These are phyloP conservation scores for Chaetops frenatus DNA, from an alignment of 2,113 vertebrate species.

Conservation along the genomic window DNA sequence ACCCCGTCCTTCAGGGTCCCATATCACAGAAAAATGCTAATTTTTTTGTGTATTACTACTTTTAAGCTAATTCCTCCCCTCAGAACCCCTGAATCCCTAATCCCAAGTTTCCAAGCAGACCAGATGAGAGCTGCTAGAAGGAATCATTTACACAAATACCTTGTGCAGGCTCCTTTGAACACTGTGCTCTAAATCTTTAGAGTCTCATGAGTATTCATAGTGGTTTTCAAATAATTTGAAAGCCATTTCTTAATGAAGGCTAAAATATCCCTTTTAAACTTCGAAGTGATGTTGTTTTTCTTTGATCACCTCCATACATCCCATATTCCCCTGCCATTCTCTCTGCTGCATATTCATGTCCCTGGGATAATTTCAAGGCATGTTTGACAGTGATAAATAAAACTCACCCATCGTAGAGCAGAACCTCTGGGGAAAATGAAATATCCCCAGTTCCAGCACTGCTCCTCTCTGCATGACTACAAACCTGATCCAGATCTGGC, in stretches of 20 bases:
- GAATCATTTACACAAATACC: conserved; percentile 26
- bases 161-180: conserved; percentile 9
- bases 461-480: not conserved
- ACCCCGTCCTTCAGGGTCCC: not conserved
- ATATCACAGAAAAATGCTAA: accelerated
- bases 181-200: conserved; percentile 7
- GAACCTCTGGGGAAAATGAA: conserved; percentile 25
- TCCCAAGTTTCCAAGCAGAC: not conserved
- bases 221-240: conserved; percentile 38
- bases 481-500: not conserved
- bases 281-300: conserved; percentile 36
- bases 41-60: not conserved
- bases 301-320: conserved; percentile 40
- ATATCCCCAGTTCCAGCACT: not conserved
- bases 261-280: conserved; percentile 52
- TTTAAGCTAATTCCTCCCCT: not conserved
- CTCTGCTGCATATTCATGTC: conserved; percentile 56
- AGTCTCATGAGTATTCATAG: conserved; percentile 51
- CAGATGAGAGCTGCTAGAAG: not conserved
- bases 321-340: not conserved
- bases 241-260: conserved; percentile 33
- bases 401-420: conserved; percentile 25
- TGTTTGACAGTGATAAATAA: conserved; percentile 58
- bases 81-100: accelerated
- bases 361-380: conserved; percentile 20